Conservation (phyloP, 2,797 vertebrate genomes). For the Nannoperca obscura region DNA sequence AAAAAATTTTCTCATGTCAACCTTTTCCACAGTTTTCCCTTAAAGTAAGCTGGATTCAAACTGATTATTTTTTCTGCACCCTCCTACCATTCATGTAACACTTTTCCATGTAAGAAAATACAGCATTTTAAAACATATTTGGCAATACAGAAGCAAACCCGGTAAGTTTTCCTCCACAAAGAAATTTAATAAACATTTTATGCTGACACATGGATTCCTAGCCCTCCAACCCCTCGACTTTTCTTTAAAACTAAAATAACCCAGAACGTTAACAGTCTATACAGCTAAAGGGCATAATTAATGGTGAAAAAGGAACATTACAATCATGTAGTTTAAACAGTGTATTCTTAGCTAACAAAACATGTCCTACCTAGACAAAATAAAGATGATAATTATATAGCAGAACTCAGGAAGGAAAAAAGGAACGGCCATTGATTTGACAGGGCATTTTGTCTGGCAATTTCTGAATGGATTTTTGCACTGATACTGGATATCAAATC, state of each 20-base stretch:
- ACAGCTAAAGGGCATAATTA: constrained; percentile 79
- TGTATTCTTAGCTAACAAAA: constrained; percentile 64
- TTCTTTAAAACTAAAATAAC: constrained; percentile 75
- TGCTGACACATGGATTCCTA: constrained; percentile 78
- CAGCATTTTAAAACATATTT: constrained; percentile 87
- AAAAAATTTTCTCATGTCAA: constrained; percentile 80
- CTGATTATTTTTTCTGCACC: constrained; percentile 59
- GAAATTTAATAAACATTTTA: constrained; percentile 74
- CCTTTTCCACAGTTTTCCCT: constrained; percentile 76
- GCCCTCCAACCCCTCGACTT: constrained; percentile 67
- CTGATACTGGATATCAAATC: constrained; percentile 49
- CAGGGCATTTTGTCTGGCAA: constrained; percentile 58
- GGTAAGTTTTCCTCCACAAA: constrained; percentile 79
- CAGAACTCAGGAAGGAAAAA: constrained; percentile 48
- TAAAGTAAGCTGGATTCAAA: constrained; percentile 74
- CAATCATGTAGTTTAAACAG: constrained; percentile 76
- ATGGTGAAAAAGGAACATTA: constrained; percentile 63
- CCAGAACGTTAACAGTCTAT: constrained; percentile 84
- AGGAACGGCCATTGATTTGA: constrained; percentile 57
- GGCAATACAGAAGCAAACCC: constrained; percentile 88
- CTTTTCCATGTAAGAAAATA: constrained; percentile 88
- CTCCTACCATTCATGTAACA: constrained; percentile 82
- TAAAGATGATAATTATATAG: constrained; percentile 50
- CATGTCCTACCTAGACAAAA: constrained; percentile 69
- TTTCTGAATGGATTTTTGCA: constrained; percentile 53